A percentile compares a stretch with the other conserved stretches of the same genome.
Evolutionary conservation across 2,888 invertebrate genomes (phyloP).

Genomic region (Chaetogeoica ovagalla): DNA sequence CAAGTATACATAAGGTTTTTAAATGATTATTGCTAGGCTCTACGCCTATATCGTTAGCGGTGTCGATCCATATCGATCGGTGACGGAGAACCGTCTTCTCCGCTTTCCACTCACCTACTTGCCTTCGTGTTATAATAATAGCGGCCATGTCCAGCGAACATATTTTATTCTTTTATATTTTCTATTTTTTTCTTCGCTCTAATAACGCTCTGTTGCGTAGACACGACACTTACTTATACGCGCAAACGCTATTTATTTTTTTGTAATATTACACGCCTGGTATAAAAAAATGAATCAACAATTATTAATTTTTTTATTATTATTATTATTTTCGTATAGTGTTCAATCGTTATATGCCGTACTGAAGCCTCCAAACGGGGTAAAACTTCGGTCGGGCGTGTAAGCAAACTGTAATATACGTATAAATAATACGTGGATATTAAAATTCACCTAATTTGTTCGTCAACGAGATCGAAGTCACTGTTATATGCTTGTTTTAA

Average conservation of each 20-base stretch:
- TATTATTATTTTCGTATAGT: not conserved
- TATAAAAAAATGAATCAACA: not conserved
- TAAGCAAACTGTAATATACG: not conserved
- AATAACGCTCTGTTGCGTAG: not conserved
- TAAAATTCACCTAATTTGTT: not conserved
- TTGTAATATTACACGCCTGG: not conserved
- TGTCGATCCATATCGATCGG: no score
- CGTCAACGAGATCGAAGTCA: no score
- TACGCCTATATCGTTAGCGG: no score
- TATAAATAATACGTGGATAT: not conserved
- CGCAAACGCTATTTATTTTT: not conserved
- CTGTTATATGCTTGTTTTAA: no score
- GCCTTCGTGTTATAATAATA: no score
- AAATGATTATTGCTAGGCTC: no score
- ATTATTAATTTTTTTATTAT: no score
- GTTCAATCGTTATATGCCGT: not conserved
- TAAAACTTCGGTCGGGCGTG: not conserved
- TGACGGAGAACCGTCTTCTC: no score
- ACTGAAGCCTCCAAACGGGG: not conserved
- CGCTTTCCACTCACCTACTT: no score
- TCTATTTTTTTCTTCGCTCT: not conserved
- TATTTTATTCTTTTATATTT: not conserved
- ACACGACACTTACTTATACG: not conserved
- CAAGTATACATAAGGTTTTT: no score
- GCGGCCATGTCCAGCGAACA: no score